phyloP scores from a whole-genome alignment of 2,113 vertebrate species.

The Galemys pyrenaicus region DNA sequence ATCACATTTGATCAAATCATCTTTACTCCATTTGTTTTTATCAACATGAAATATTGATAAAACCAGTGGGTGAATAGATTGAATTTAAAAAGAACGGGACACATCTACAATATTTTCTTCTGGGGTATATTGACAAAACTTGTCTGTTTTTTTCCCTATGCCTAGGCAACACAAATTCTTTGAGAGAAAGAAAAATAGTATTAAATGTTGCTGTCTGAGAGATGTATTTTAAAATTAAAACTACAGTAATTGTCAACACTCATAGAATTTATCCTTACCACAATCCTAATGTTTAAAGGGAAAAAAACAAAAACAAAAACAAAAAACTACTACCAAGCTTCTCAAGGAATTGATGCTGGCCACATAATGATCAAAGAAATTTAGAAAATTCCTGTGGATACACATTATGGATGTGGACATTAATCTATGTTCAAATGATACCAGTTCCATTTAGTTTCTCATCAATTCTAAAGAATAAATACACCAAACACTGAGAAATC shows the following conservation, averaged over 20 bases:
- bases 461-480: not conserved
- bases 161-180: not conserved
- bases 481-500: not conserved
- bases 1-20: not conserved
- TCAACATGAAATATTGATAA: conserved; percentile 43
- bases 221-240: not conserved
- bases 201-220: not conserved
- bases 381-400: not conserved
- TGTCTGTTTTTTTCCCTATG: not conserved
- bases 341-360: not conserved
- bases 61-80: not conserved
- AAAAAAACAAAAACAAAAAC: not conserved
- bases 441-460: not conserved
- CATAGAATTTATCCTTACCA: not conserved
- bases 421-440: not conserved
- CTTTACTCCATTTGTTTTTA: not conserved
- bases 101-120: not conserved
- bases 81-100: not conserved
- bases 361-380: not conserved
- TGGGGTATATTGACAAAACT: not conserved
- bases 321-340: not conserved
- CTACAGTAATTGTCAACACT: not conserved
- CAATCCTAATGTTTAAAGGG: not conserved
- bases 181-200: not conserved
- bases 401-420: not conserved